A percentile compares a stretch with the other conserved stretches of the same genome.
Evolutionary conservation across 2,888 invertebrate genomes (phyloP).

Genomic region (Leptura quadrifasciata): DNA sequence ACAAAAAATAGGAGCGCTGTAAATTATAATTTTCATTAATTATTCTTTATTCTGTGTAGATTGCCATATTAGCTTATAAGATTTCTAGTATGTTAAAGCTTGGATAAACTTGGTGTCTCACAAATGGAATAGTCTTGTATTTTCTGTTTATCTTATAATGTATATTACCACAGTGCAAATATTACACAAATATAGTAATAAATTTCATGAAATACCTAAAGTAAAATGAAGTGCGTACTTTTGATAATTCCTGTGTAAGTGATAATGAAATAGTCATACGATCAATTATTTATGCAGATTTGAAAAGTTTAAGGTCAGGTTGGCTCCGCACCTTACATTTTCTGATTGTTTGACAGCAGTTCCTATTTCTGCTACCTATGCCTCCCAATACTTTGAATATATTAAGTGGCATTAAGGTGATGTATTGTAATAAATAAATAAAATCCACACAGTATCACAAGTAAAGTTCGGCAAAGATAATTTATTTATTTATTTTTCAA

Average conservation of each 20-base stretch:
- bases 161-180: neutral
- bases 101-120: neutral
- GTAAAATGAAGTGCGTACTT: neutral
- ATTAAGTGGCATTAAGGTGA: no score
- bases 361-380: neutral
- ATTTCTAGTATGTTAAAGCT: neutral
- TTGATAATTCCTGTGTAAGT: neutral
- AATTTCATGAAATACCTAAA: neutral
- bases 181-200: neutral
- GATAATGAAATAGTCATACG: neutral
- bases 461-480: no score
- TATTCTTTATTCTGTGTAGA: neutral
- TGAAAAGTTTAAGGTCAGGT: neutral
- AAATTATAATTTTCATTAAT: no score
- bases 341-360: neutral
- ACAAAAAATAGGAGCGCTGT: no score
- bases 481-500: no score
- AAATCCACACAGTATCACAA: no score
- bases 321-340: neutral
- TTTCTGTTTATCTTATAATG: conserved; percentile 7
- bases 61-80: neutral
- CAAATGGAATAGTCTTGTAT: conserved; percentile 7
- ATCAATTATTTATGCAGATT: neutral
- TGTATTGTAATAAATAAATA: no score
- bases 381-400: neutral